Base-by-base conservation (phyloP, 2,797 vertebrate genomes). In the Schizopygopsis malacanthus region DNA sequence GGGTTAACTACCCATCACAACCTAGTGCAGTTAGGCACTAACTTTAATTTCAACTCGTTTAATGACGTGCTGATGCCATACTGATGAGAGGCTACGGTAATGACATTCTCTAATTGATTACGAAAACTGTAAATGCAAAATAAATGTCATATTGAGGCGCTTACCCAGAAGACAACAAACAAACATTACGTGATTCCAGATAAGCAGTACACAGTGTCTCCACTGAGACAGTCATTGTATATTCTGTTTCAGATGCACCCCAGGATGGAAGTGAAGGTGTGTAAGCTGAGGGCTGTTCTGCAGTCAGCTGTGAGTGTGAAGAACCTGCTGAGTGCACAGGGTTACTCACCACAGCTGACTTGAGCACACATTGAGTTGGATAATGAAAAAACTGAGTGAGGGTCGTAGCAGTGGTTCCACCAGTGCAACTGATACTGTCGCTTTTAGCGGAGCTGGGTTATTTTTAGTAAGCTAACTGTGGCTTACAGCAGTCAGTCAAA, bases 231-330 rank as follows among this genome's bases (percentile, higher is more conserved):
- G 67, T 82, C 71, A 79, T 85, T 81, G 79, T 70, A 69, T 79
- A 87, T 83, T 86, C 87, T 89, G 75, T 81, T 88, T 88, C 81
- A 88, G 82, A 86, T 43, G 43, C 45, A 81, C 83, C 86, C 65
- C 82, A 72, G 85, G 67, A 76, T 70, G n/a, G 43, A 87, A 89
- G 88, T 90, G 89, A 89, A 88, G 76, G 82, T 89, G 78, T 81
- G 88, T 84, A 78, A 85, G 45, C 15, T n/a, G 25, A 75, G 25
- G n/a, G 22, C 25, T 73, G 69, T 43, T 71, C 39, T 71, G 69
- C 22, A 71, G 69, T 22, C 37, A 71, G 69, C 65, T 70, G 9
- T 41, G 18, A 72, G 12, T 47, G 41, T 47, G 22, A 25, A n/a
- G 22, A 72, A 25, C 41, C 41, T 45, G 70, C 41, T 72, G 70